phyloP scores from a whole-genome alignment of 2,113 vertebrate genomes.

The Lepus europaeus region DNA sequence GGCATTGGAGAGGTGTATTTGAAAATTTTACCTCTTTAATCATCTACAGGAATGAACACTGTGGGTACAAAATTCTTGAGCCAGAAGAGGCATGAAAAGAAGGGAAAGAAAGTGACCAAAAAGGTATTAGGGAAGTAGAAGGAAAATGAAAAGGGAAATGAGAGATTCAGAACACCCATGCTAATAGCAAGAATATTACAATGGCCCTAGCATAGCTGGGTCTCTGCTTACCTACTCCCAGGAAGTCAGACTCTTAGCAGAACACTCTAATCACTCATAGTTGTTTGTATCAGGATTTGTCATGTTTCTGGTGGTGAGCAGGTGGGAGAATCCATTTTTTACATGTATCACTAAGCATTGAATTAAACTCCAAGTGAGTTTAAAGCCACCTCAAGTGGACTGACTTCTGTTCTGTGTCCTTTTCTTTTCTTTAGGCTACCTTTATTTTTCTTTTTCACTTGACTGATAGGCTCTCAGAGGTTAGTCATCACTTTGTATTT shows the following conservation, averaged over 20 bases:
- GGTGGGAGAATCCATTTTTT: not conserved
- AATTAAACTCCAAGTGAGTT: not conserved
- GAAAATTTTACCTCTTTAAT: constrained; percentile 70
- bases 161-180: not conserved
- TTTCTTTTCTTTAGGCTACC: not conserved
- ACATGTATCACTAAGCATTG: not conserved
- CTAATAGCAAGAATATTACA: not conserved
- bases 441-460: not conserved
- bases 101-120: not conserved
- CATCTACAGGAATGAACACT: constrained; percentile 55
- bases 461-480: not conserved
- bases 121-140: not conserved
- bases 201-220: not conserved
- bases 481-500: not conserved
- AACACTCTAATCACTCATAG: not conserved
- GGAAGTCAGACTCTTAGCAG: not conserved
- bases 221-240: not conserved
- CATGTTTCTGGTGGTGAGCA: not conserved
- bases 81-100: not conserved
- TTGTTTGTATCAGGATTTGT: not conserved
- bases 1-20: constrained; percentile 50
- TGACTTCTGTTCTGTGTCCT: not conserved
- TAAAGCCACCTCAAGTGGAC: not conserved
- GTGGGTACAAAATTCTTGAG: constrained; percentile 8
- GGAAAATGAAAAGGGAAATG: not conserved